A percentile compares a stretch with the other conserved stretches of the same genome.
These are phyloP conservation scores for Acleris holmiana DNA, from an alignment of 2,888 invertebrate species.

Conservation along the genomic window DNA sequence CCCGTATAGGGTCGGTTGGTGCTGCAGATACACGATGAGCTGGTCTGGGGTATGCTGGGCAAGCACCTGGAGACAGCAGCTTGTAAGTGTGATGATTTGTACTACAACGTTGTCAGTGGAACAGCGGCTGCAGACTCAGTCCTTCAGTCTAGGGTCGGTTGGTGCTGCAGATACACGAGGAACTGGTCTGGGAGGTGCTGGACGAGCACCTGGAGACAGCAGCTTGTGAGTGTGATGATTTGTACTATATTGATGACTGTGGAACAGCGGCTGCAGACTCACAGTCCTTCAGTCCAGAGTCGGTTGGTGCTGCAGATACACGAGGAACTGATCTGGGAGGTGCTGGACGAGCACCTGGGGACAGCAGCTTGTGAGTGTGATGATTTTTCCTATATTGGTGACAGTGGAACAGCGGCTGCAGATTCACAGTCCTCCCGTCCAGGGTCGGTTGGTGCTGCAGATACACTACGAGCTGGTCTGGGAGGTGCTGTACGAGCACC, in stretches of 20 bases:
- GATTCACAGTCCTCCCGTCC: conserved; percentile 39
- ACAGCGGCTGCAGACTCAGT: no score
- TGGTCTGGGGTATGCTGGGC: conserved; percentile 73
- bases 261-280: no score
- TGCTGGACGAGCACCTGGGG: conserved; percentile 49
- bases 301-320: conserved; percentile 72
- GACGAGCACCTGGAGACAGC: conserved; percentile 48
- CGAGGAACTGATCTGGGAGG: conserved; percentile 82
- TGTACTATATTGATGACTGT: no score
- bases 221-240: conserved; percentile 50
- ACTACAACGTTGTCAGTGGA: no score
- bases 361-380: conserved; percentile 55
- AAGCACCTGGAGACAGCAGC: conserved; percentile 52
- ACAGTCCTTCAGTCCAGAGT: conserved; percentile 41
- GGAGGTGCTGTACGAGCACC: conserved; percentile 60
- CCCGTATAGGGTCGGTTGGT: conserved; percentile 44
- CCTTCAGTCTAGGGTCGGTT: conserved; percentile 40
- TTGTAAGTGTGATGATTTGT: conserved; percentile 46
- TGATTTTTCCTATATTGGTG: not conserved
- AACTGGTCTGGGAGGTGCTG: conserved; percentile 77
- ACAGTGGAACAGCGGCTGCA: conserved; percentile 23
- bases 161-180: conserved; percentile 80
- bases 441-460: conserved; percentile 60
- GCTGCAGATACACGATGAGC: conserved; percentile 82
- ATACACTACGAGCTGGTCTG: conserved; percentile 82